A percentile compares a stretch with the other conserved stretches of the same genome.
Evolutionary conservation across 1,140 invertebrate species (phyloP).

Genomic region (Drosophila tristis): DNA sequence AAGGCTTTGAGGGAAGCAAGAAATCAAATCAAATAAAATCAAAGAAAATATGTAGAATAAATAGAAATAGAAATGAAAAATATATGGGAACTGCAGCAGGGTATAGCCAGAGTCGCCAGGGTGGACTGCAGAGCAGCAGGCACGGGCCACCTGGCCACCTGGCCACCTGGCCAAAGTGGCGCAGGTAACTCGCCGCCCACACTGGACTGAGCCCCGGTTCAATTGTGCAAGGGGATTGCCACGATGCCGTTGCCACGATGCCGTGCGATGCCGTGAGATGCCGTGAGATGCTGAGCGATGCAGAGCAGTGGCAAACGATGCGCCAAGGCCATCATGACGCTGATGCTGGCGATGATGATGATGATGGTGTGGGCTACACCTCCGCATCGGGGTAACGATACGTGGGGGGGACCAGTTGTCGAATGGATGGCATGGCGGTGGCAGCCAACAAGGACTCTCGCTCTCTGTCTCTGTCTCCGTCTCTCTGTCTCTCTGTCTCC

Average conservation of each 20-base stretch:
- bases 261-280: slow-evolving; percentile 20
- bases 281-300: slow-evolving; percentile 25
- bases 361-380: neutral
- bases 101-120: too few species aligned
- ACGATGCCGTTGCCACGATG: slow-evolving; percentile 10
- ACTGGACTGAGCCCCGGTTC: slow-evolving; percentile 25
- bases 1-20: too few species aligned
- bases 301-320: slow-evolving; percentile 7
- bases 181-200: slow-evolving; percentile 19
- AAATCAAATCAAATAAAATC: too few species aligned
- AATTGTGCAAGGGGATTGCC: slow-evolving; percentile 70
- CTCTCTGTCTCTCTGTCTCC: neutral
- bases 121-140: too few species aligned
- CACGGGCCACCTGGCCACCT: neutral
- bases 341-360: neutral
- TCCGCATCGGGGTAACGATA: slow-evolving; percentile 15
- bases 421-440: neutral
- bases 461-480: too few species aligned
- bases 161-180: neutral
- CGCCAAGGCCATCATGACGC: slow-evolving; percentile 59
- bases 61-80: too few species aligned
- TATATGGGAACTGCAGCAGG: too few species aligned
- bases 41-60: too few species aligned
- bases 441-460: slow-evolving; percentile 2
- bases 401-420: neutral